Evolutionary conservation across 2,113 vertebrate genomes (phyloP).

Genomic region (Ophthalmolycus amberensis): DNA sequence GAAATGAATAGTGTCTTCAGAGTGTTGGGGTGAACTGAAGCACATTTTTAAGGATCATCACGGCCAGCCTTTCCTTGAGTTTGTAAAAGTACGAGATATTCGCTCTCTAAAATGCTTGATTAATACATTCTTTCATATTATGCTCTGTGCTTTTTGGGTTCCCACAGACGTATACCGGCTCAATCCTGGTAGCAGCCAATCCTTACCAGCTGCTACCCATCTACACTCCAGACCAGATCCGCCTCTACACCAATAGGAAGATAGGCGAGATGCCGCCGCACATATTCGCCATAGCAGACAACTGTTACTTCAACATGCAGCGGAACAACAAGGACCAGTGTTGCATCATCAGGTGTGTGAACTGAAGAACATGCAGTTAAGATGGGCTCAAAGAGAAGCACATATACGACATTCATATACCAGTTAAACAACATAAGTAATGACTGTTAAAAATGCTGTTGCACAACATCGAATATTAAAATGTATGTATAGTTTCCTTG

Average conservation of each 20-base stretch:
- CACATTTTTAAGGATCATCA: no score
- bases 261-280: slow-evolving; percentile 98
- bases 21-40: no score
- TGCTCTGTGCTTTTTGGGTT: not conserved
- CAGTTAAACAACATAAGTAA: not conserved
- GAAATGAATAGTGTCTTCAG: not conserved
- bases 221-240: slow-evolving; percentile 96
- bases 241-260: slow-evolving; percentile 98
- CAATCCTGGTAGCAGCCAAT: slow-evolving; percentile 96
- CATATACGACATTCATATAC: not conserved
- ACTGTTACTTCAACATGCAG: slow-evolving; percentile 99
- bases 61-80: no score
- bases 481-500: not conserved
- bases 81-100: not conserved
- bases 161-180: slow-evolving; percentile 94
- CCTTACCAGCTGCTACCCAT: slow-evolving; percentile 98
- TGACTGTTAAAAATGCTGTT: not conserved
- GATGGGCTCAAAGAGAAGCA: not conserved
- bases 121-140: not conserved
- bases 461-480: not conserved
- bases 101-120: not conserved
- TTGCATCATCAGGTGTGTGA: slow-evolving; percentile 94
- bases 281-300: slow-evolving; percentile 98
- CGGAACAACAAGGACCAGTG: slow-evolving; percentile 97
- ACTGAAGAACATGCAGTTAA: not conserved